Percentiles rank a stretch among this genome's conserved stretches.
Evolutionary conservation across 2,888 invertebrate genomes (phyloP).

Genomic region (Bellardia pandia): DNA sequence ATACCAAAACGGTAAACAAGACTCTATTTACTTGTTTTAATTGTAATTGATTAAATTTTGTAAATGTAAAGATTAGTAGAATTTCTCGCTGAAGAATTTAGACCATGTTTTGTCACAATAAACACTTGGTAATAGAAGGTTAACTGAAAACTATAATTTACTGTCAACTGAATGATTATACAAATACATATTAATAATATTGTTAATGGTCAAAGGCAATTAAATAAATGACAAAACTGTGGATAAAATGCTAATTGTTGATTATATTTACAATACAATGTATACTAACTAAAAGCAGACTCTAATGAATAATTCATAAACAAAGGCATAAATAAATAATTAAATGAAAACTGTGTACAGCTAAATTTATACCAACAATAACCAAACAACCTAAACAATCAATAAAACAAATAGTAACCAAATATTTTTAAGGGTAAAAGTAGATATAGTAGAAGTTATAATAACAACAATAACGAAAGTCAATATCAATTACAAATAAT

Average conservation of each 20-base stretch:
- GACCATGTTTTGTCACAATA: too few relatives aligned
- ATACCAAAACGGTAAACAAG: too few relatives aligned
- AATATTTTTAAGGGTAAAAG: conserved; percentile 7
- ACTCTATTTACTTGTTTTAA: too few relatives aligned
- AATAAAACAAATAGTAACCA: conserved; percentile 36
- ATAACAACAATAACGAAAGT: conserved; percentile 29
- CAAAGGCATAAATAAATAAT: conserved; percentile 29
- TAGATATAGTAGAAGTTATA: background rate
- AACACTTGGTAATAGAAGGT: background rate
- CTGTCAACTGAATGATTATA: background rate
- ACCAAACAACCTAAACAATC: conserved; percentile 8
- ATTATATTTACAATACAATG: conserved; percentile 42
- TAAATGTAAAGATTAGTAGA: too few relatives aligned
- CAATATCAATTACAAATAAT: conserved; percentile 64
- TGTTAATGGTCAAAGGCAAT: conserved; percentile 40
- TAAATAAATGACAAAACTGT: conserved; percentile 45
- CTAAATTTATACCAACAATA: background rate
- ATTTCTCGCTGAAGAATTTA: too few relatives aligned
- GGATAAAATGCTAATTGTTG: conserved; percentile 56
- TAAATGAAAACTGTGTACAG: background rate
- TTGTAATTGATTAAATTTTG: too few relatives aligned
- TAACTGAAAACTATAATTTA: background rate
- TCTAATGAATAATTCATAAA: conserved; percentile 44
- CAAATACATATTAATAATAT: conserved; percentile 6
- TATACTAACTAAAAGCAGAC: conserved; percentile 2